A percentile compares a stretch with the other conserved stretches of the same genome.
Evolutionary conservation across 2,797 vertebrate species (phyloP).

Genomic region (Myotis vivesi): DNA sequence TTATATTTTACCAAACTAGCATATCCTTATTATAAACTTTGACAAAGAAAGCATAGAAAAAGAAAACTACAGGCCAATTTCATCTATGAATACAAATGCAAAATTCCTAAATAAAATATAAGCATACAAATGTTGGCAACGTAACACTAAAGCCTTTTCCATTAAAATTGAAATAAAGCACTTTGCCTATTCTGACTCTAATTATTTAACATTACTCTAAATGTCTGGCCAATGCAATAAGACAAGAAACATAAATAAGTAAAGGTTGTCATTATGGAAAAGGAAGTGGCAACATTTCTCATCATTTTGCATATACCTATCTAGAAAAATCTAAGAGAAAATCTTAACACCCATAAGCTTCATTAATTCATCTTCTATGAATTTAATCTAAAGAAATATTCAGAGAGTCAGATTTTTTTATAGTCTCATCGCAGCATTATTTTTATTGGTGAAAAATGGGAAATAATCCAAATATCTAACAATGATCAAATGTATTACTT

Average conservation of each 20-base stretch:
- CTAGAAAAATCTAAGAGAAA: constrained; percentile 37
- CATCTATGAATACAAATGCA: constrained; percentile 65
- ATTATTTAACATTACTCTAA: constrained; percentile 58
- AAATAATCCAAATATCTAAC: not conserved
- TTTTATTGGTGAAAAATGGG: not conserved
- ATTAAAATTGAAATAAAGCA: constrained; percentile 62
- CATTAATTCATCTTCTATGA: not conserved
- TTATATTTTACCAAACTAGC: constrained; percentile 67
- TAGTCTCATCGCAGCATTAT: not conserved
- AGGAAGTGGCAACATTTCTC: constrained; percentile 28
- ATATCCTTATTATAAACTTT: constrained; percentile 70
- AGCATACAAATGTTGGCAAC: constrained; percentile 26
- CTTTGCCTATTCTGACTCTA: not conserved
- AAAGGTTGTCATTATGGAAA: constrained; percentile 52
- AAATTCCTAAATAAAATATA: constrained; percentile 69
- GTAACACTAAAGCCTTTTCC: not conserved
- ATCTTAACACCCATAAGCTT: not conserved
- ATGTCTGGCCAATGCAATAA: constrained; percentile 71
- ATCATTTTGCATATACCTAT: constrained; percentile 51
- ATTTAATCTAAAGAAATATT: constrained; percentile 48
- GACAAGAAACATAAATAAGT: constrained; percentile 77
- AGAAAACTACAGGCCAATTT: constrained; percentile 66
- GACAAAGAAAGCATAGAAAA: constrained; percentile 66
- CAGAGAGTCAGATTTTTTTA: not conserved
- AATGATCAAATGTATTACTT: not conserved